Conservation (phyloP, 2,888 invertebrate genomes). For the Ochropleura plecta region DNA sequence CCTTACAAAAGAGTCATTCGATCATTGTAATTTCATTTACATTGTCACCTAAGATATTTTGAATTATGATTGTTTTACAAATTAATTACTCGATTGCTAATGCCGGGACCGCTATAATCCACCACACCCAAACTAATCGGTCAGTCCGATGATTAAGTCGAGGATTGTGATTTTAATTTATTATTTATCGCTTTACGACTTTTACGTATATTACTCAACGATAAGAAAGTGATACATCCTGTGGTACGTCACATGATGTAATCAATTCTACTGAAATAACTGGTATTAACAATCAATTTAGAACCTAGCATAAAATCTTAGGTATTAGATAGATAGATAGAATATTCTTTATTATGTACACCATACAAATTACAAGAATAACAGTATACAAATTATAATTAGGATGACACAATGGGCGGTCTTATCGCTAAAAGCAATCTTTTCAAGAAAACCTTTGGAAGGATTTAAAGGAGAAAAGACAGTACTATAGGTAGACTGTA, state of each 20-base stretch:
- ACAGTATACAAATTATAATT: too few relatives aligned
- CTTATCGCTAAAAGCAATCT: too few relatives aligned
- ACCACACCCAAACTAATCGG: slow-evolving; percentile 39
- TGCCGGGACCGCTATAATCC: slow-evolving; percentile 39
- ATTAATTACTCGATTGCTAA: slow-evolving; percentile 51
- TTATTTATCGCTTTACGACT: slow-evolving; percentile 32
- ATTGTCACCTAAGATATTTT: slow-evolving; percentile 20
- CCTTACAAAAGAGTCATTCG: not conserved
- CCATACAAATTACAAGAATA: too few relatives aligned
- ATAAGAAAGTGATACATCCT: slow-evolving; percentile 5
- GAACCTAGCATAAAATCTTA: not conserved
- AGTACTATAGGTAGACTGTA: too few relatives aligned
- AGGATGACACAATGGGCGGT: too few relatives aligned
- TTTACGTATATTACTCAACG: slow-evolving; percentile 1
- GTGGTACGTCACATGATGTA: not conserved
- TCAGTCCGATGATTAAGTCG: slow-evolving; percentile 24
- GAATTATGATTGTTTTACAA: slow-evolving; percentile 38
- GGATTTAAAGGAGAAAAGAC: too few relatives aligned
- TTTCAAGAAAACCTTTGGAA: too few relatives aligned
- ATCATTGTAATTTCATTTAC: not conserved
- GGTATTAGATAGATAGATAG: too few relatives aligned
- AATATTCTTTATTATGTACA: too few relatives aligned
- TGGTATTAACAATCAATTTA: not conserved
- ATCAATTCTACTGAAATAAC: not conserved
- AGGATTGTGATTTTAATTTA: slow-evolving; percentile 48